Evolutionary conservation across 2,113 vertebrate species (phyloP).

Genomic region (Mohoua ochrocephala): DNA sequence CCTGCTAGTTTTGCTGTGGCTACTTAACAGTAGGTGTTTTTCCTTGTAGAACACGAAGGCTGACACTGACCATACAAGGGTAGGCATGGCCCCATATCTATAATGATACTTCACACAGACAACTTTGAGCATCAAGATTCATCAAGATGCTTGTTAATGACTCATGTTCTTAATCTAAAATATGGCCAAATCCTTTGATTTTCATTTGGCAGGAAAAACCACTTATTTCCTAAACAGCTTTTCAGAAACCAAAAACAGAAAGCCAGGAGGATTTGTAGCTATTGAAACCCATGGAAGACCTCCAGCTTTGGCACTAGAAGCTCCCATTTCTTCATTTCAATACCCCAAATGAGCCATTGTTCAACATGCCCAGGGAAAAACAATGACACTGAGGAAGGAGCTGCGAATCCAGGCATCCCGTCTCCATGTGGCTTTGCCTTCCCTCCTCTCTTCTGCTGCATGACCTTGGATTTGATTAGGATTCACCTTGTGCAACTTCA

Average conservation of each 20-base stretch:
- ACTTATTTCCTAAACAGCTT: neutral
- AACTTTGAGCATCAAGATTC: neutral
- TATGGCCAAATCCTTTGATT: neutral
- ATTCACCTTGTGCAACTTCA: neutral
- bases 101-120: neutral
- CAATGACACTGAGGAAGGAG: neutral
- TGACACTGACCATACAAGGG: neutral
- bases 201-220: neutral
- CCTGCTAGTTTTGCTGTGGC: neutral
- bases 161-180: neutral
- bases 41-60: neutral
- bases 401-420: neutral
- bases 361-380: neutral
- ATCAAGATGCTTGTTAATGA: neutral
- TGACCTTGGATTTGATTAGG: neutral
- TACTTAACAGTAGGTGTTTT: neutral
- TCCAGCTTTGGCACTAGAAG: neutral
- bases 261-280: neutral
- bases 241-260: neutral
- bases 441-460: neutral
- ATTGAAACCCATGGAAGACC: constrained; percentile 8
- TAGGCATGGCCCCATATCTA: neutral
- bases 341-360: constrained; percentile 6
- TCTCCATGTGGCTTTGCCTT: neutral
- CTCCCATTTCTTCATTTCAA: constrained; percentile 12